Conservation (phyloP, 2,888 invertebrate genomes). For the Thereva nobilitata region DNA sequence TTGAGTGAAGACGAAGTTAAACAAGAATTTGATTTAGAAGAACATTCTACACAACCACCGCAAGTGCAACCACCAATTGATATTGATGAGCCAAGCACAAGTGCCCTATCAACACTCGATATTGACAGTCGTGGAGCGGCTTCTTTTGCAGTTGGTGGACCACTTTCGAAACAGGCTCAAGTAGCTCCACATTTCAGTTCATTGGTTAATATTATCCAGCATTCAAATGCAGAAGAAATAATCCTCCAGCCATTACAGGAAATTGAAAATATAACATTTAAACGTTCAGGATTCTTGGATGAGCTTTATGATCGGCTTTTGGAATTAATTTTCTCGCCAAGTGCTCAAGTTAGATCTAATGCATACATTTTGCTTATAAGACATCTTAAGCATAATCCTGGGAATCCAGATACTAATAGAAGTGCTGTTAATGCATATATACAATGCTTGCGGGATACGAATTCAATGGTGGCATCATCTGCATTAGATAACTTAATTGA, state of each 20-base stretch:
- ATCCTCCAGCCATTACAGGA: conserved; percentile 71
- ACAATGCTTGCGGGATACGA: conserved; percentile 77
- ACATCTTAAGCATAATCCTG: conserved; percentile 71
- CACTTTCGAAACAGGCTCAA: conserved; percentile 50
- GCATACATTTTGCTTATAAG: conserved; percentile 75
- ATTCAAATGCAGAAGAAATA: conserved; percentile 58
- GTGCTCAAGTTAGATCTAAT: conserved; percentile 67
- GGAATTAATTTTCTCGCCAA: conserved; percentile 66
- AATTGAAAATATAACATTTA: conserved; percentile 72
- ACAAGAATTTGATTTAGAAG: conserved; percentile 60
- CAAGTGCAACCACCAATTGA: conserved; percentile 47
- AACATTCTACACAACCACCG: conserved; percentile 43
- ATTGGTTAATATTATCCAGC: conserved; percentile 54
- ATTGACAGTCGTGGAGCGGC: conserved; percentile 50
- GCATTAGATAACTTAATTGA: conserved; percentile 83
- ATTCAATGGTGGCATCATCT: conserved; percentile 77
- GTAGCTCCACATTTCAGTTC: conserved; percentile 54
- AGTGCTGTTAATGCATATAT: conserved; percentile 77
- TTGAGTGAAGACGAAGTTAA: conserved; percentile 58
- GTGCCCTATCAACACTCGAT: conserved; percentile 48
- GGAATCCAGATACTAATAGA: conserved; percentile 59
- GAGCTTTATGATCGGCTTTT: conserved; percentile 68
- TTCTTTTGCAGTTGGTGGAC: conserved; percentile 50
- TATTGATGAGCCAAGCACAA: conserved; percentile 57
- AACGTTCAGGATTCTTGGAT: conserved; percentile 69